Evolutionary conservation across 2,113 vertebrate genomes (phyloP), one percentile per base, ranked within the genome.

Genomic region (Patagioenas fasciata): DNA sequence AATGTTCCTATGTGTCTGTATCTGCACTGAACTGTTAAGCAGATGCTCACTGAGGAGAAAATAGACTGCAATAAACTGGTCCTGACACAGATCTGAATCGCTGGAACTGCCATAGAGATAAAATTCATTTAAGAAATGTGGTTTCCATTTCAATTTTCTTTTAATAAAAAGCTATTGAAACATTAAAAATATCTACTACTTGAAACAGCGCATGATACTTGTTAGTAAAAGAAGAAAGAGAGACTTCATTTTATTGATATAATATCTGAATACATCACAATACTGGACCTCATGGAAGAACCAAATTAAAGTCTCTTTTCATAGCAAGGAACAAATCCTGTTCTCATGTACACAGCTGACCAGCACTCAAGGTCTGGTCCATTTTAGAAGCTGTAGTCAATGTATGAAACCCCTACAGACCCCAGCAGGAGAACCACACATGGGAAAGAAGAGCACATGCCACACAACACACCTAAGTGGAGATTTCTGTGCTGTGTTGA

Each of bases 71-170:
- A 58, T 51, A 92, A 97, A 73, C 93, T 88, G 80, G 85, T 80
- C 93, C 75, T 93, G 84, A 88, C 74, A 75, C 91, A 94, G 74
- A 83, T 93, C 84, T 82, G 70, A 73, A 94, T 94, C 15, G 12
- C 83, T 95, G 64, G 70, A 94, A 94, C 89, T 81, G 70, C 64
- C 40, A 85, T 23, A 80, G 81, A 95, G 66, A 90, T 73, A 86
- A 71, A 91, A 95, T 80, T 88, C 47, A 89, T 90, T 85, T 85
- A 79, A 74, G 67, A 94, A 88, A 96, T 75, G 66, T 91, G 70
- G 57, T 91, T 97, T 95, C 93, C 74, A 86, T 93, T 96, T 95
- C 88, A 54, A 94, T 96, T 96, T 97, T 91, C 91, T 92, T 97
- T 96, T 96, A 92, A 93, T 91, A 93, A 95, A 94, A 89, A 96